Base-by-base conservation (phyloP, 2,888 invertebrate species). In the Barypeithes pellucidus region DNA sequence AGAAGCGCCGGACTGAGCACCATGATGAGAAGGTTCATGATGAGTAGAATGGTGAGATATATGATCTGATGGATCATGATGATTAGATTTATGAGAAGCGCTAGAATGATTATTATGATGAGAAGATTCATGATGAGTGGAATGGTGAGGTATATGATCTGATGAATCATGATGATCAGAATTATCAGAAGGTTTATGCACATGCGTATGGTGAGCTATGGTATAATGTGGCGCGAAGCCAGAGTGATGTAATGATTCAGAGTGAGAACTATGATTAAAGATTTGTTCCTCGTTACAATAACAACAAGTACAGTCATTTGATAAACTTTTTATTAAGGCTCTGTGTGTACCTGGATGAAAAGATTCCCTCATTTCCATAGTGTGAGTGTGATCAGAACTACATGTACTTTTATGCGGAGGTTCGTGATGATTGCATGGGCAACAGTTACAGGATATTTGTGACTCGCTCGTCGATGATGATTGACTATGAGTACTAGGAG, bases 351-450 rank as follows among this genome's bases (percentile, higher is more conserved):
- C 18, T 36, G 36, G 52, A 66, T 66, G 39, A 52, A 47, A 41
- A 11, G 66, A 66, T n/a, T 66, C 24, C n/a, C 9, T 52, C 5
- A 24, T 52, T 12, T 52, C 52, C 20, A 22, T 66, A n/a, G 5
- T 9, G 29, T 29, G 8, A 29, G 29, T 29, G 8, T 29, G 29
- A 29, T 29, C 29, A 1, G 29, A 29, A 29, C 29, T 29, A 9
- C 8, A 29, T 1, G 29, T 5, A 29, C 9, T 29, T 8, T 5
- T 8, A 29, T 29, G 3, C 8, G 29, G 29, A 8, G 29, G 29
- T 4, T 29, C 29, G 9, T 29, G 7, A 7, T 29, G 29, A 29
- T 2, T 29, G 9, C 29, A 29, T 29, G 29, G 29, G 7, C 29
- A 29, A 29, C 29, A 29, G 29, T 7, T 29, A 29, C 29, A 29